A percentile compares a stretch with the other conserved stretches of the same genome.
Evolutionary conservation across 1,140 invertebrate species (phyloP).

Genomic region (Ladona fulva): DNA sequence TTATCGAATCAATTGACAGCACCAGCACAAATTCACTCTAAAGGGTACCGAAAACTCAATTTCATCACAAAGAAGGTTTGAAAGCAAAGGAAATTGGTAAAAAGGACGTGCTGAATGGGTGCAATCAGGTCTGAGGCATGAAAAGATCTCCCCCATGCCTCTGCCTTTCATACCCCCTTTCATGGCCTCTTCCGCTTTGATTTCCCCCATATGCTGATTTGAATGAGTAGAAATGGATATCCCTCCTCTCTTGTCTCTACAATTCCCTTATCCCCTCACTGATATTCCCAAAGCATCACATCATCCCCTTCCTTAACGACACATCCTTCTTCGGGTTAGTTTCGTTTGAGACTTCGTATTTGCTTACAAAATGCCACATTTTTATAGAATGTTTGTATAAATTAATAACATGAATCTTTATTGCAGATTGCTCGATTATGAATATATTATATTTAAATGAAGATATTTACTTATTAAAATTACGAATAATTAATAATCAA

Average conservation of each 20-base stretch:
- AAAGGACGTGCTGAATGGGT: not conserved
- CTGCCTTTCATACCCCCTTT: not conserved
- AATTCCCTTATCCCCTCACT: not conserved
- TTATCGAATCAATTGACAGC: no score
- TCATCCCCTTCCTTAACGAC: no score
- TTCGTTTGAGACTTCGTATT: not conserved
- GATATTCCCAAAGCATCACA: no score
- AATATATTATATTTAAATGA: no score
- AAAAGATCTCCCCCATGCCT: not conserved
- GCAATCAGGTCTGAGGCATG: not conserved
- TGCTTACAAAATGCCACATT: not conserved
- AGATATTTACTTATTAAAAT: no score
- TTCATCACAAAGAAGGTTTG: no score
- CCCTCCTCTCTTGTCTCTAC: not conserved
- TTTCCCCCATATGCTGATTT: not conserved
- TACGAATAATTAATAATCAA: no score
- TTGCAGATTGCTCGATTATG: no score
- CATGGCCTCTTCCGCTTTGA: not conserved
- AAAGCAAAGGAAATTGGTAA: not conserved
- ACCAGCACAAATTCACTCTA: no score
- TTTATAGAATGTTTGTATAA: not conserved
- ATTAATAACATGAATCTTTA: no score
- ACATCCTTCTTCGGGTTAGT: not conserved
- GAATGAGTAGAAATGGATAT: not conserved
- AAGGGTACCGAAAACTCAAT: no score